A percentile compares a stretch with the other conserved stretches of the same genome.
These are phyloP conservation scores for Himalopsyche phryganea DNA, from an alignment of 1,140 invertebrate species.

Conservation along the genomic window DNA sequence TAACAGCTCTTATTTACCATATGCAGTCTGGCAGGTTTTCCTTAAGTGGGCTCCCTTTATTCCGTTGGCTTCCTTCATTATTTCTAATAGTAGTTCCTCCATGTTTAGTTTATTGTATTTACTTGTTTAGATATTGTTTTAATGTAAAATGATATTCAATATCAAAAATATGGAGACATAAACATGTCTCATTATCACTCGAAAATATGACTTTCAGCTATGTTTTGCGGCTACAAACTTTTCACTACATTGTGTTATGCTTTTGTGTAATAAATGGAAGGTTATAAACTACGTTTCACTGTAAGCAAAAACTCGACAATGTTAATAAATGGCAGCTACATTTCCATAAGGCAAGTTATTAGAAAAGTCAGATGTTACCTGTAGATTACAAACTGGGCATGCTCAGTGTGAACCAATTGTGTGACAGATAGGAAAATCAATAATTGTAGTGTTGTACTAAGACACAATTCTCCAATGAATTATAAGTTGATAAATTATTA, in stretches of 20 bases:
- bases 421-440: slow-evolving; percentile 25
- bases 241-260: too few relatives aligned
- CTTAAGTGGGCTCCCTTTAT: slow-evolving; percentile 67
- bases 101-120: slow-evolving; percentile 47
- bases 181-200: neutral
- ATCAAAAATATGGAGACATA: too few relatives aligned
- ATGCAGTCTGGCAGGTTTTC: slow-evolving; percentile 75
- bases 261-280: too few relatives aligned
- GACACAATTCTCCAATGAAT: too few relatives aligned
- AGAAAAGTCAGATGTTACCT: slow-evolving; percentile 34
- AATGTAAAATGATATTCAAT: neutral
- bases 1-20: slow-evolving; percentile 66
- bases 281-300: too few relatives aligned
- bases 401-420: slow-evolving; percentile 27
- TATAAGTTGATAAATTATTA: too few relatives aligned
- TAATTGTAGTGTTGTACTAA: slow-evolving; percentile 2
- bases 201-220: too few relatives aligned
- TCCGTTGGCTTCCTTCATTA: slow-evolving; percentile 72
- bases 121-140: slow-evolving; percentile 1
- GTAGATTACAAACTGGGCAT: slow-evolving; percentile 33
- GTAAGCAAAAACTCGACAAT: too few relatives aligned
- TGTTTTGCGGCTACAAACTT: too few relatives aligned
- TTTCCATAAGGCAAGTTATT: neutral
- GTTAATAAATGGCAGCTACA: too few relatives aligned
- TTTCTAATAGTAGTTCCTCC: slow-evolving; percentile 79